A percentile compares a stretch with the other conserved stretches of the same genome.
Evolutionary conservation across 2,113 vertebrate genomes (phyloP).

Genomic region (Campylomormyrus numenius): DNA sequence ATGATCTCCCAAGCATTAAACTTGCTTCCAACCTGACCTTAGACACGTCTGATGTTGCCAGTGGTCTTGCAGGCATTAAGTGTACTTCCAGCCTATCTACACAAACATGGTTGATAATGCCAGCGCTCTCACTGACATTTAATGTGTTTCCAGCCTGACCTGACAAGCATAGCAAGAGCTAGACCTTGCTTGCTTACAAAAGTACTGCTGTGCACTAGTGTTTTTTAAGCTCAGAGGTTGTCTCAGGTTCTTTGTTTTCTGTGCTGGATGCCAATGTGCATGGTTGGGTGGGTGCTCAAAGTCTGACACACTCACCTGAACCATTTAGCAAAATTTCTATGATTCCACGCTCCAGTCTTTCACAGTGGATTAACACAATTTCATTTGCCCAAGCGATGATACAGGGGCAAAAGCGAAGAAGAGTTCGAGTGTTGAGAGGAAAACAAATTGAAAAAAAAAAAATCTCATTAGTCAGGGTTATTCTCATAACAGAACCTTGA

Average conservation of each 20-base stretch:
- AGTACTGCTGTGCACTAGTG: neutral
- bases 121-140: neutral
- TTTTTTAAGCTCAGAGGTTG: neutral
- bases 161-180: neutral
- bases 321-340: neutral
- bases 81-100: neutral
- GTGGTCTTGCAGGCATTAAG: neutral
- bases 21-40: neutral
- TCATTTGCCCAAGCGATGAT: neutral
- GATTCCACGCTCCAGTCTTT: neutral
- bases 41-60: neutral
- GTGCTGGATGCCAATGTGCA: neutral
- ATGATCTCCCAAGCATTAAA: neutral
- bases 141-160: neutral
- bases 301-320: neutral
- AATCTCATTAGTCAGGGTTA: conserved; percentile 14
- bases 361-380: neutral
- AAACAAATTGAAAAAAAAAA: neutral
- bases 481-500: neutral
- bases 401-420: neutral
- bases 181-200: neutral
- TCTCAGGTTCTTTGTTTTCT: neutral
- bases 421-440: neutral
- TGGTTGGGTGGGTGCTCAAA: neutral
- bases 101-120: neutral